A percentile compares a stretch with the other conserved stretches of the same genome.
Conservation (phyloP, 2,113 vertebrate genomes). For the Ammodytes marinus region DNA sequence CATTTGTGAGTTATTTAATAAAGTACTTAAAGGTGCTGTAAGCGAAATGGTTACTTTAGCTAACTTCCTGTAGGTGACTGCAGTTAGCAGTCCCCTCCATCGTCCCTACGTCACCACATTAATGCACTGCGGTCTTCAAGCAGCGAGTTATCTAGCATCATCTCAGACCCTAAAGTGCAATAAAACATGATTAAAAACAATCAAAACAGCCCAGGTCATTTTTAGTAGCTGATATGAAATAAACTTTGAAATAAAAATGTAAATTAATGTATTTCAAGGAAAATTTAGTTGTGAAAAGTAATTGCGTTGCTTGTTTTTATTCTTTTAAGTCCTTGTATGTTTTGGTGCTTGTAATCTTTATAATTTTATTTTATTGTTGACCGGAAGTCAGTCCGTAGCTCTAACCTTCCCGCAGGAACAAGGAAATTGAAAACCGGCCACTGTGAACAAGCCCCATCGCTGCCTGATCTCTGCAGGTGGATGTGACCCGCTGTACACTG, state of each 20-base stretch:
- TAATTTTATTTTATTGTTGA: neutral
- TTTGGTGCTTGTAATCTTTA: too few species aligned
- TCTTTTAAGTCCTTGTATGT: neutral
- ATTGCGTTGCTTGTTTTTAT: neutral
- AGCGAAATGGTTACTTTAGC: too few species aligned
- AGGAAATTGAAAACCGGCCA: conserved; percentile 43
- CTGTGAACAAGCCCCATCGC: conserved; percentile 10
- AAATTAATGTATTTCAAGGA: neutral
- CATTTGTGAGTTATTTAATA: neutral
- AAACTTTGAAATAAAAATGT: neutral
- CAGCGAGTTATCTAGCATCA: too few species aligned
- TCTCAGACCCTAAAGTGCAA: too few species aligned
- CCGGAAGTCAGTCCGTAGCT: conserved; percentile 64
- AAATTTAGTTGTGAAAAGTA: neutral
- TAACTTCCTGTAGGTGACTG: too few species aligned
- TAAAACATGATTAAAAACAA: neutral
- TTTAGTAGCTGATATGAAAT: neutral
- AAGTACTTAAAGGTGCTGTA: neutral
- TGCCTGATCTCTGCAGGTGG: conserved; percentile 45
- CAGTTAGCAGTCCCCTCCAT: too few species aligned
- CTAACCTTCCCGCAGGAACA: conserved; percentile 56
- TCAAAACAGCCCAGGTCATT: neutral
- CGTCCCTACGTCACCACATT: too few species aligned
- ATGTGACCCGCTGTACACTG: conserved; percentile 19
- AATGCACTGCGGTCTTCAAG: too few species aligned